These are phyloP conservation scores for Philopotamus ludificatus DNA, from an alignment of 1,140 invertebrate species.

Conservation along the genomic window DNA sequence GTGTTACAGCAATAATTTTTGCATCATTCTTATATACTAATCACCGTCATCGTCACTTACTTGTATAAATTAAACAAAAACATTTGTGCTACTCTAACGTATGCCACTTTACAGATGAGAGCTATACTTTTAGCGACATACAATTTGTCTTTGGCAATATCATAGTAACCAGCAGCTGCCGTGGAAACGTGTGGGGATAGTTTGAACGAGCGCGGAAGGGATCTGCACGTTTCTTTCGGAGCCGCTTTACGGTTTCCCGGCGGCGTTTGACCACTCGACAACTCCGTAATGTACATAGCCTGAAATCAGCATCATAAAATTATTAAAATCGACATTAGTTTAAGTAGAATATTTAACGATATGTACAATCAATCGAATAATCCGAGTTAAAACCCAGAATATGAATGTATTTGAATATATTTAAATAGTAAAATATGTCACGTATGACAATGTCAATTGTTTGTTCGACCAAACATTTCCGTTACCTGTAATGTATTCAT, in stretches of 20 bases:
- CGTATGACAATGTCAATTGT: not conserved
- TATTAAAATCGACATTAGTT: slow-evolving; percentile 2
- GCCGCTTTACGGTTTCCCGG: slow-evolving; percentile 59
- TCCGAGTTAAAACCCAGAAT: not conserved
- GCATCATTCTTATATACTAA: not conserved
- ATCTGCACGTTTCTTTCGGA: slow-evolving; percentile 67
- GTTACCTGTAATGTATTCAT: slow-evolving; percentile 94
- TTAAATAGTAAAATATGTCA: not conserved
- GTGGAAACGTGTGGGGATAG: slow-evolving; percentile 72
- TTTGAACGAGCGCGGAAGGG: slow-evolving; percentile 85
- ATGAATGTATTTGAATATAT: not conserved
- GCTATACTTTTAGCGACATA: slow-evolving; percentile 94
- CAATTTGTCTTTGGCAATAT: slow-evolving; percentile 88
- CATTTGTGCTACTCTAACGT: slow-evolving; percentile 79
- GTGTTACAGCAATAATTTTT: not conserved
- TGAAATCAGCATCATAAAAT: slow-evolving; percentile 44
- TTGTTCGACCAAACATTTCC: too few relatives aligned
- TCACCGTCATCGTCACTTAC: slow-evolving; percentile 52
- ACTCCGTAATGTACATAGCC: slow-evolving; percentile 89
- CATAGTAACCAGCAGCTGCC: slow-evolving; percentile 83
- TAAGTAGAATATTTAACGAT: too few relatives aligned
- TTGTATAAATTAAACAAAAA: slow-evolving; percentile 87
- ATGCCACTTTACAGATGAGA: slow-evolving; percentile 86
- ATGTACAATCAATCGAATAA: too few relatives aligned
- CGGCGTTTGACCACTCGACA: slow-evolving; percentile 75